These are phyloP conservation scores for Caenorhabditis sp. DNA, from an alignment of 2,888 invertebrate genomes.

Conservation along the genomic window DNA sequence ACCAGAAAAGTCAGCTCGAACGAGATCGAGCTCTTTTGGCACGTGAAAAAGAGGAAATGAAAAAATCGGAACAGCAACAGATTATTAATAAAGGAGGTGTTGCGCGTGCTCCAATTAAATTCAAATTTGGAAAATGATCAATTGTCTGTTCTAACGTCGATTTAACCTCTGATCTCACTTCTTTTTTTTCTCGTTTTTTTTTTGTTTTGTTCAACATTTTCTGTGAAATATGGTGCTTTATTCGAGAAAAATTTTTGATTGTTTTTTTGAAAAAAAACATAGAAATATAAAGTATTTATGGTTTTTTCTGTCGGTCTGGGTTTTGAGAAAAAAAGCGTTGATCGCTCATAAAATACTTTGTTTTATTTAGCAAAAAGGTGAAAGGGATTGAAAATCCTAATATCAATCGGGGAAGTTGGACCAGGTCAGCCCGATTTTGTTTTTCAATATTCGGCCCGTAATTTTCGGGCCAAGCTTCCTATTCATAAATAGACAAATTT, in stretches of 20 bases:
- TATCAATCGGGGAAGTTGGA: no score
- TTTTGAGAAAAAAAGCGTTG: conserved; percentile 8
- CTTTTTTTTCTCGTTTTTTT: conserved; percentile 5
- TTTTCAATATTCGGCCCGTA: no score
- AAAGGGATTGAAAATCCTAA: no score
- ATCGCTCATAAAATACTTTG: conserved; percentile 10
- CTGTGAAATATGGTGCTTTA: not conserved
- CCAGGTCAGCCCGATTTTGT: no score
- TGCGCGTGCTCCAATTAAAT: conserved; percentile 62
- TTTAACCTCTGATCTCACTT: not conserved
- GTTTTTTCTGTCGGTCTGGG: not conserved
- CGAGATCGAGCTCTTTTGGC: conserved; percentile 58
- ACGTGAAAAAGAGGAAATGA: conserved; percentile 53
- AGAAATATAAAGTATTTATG: conserved; percentile 1
- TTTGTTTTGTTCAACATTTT: not conserved
- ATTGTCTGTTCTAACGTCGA: not conserved
- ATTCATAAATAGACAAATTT: no score
- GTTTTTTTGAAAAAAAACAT: not conserved
- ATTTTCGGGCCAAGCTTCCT: no score
- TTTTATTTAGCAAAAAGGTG: no score
- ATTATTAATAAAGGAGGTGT: conserved; percentile 67
- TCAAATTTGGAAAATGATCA: conserved; percentile 51
- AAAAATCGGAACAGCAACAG: conserved; percentile 62
- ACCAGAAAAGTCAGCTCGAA: conserved; percentile 60
- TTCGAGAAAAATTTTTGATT: not conserved